A percentile compares a stretch with the other conserved stretches of the same genome.
phyloP scores from a whole-genome alignment of 1,140 invertebrate species.

The Plectus sambesii region DNA sequence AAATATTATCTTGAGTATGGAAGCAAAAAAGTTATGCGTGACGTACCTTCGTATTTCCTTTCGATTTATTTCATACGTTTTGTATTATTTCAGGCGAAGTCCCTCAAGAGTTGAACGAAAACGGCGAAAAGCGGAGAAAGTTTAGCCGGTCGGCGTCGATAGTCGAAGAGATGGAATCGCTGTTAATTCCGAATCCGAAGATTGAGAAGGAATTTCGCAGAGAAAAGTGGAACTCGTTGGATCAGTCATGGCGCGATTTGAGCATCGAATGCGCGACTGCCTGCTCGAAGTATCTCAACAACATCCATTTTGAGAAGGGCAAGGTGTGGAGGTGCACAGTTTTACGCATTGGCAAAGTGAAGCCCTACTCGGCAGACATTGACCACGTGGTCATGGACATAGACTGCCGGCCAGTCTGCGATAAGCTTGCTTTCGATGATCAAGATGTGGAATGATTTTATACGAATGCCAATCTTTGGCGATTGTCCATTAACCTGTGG shows the following conservation, averaged over 20 bases:
- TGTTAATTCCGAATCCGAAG: neutral
- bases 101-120: slow-evolving; percentile 7
- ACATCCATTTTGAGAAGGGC: slow-evolving; percentile 47
- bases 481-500: too few relatives aligned
- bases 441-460: too few relatives aligned
- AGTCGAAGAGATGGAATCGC: slow-evolving; percentile 17
- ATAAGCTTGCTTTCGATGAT: too few relatives aligned
- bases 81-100: slow-evolving; percentile 11
- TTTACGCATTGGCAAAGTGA: slow-evolving; percentile 52
- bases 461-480: too few relatives aligned
- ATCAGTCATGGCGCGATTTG: slow-evolving; percentile 45
- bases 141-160: slow-evolving; percentile 20
- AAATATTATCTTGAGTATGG: too few relatives aligned
- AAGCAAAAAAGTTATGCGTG: too few relatives aligned
- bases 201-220: slow-evolving; percentile 2
- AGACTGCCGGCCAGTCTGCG: too few relatives aligned
- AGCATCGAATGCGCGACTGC: slow-evolving; percentile 36
- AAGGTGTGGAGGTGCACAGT: slow-evolving; percentile 36
- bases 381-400: slow-evolving; percentile 55
- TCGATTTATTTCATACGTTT: too few relatives aligned
- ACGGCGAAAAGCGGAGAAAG: slow-evolving; percentile 17
- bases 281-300: slow-evolving; percentile 42
- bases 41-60: too few relatives aligned
- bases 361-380: slow-evolving; percentile 56
- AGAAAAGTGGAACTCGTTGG: slow-evolving; percentile 13